Evolutionary conservation across 2,888 invertebrate genomes (phyloP), one percentile per base, ranked within the genome.

Genomic region (Mechanitis messenoides): DNA sequence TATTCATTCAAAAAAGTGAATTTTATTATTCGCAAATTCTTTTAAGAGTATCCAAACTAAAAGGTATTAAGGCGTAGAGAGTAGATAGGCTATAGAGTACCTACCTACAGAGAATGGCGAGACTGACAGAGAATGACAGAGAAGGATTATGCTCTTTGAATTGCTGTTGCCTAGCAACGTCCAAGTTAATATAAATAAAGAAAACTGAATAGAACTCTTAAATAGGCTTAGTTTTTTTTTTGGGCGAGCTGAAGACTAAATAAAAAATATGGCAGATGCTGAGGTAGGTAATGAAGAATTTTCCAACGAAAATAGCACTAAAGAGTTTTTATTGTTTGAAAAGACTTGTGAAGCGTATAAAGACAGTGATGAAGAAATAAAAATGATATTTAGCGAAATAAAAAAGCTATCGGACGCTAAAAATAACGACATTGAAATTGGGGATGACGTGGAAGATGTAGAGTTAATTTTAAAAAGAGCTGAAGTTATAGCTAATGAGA

Each of bases 321-420:
- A 84, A 73, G 89, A 89, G 72, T 89, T 88, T 74, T 72, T 90
- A 56, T 73, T 78, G 45, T 80, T 83, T 65, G 90, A 90, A 72
- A 87, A 85, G 70, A 78, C 77, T 61, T 89, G 90, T 67, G 87
- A 86, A 68, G 74, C 76, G 3, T 85, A 77, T 62, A 89, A 84
- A 68, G 89, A 84, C 60, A 88, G 86, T 55, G 92, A 92, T 69
- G 90, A 92, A 57, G 94, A 94, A 80, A 92, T 93, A 7, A 93
- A 92, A 69, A 92, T 91, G 80, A 93, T 94, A 76, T 92, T 94
- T 70, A 92, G 91, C 72, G 94, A 94, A 83, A 93, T 94, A 3
- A 92, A 92, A 69, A 92, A 93, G 66, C 76, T 92, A 54, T 86
- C 92, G 45, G 78, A 76, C 42, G 64, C 66, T 55, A 78, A 76